phyloP scores from a whole-genome alignment of 2,888 invertebrate genomes.

The Strigamia transsilvanica region DNA sequence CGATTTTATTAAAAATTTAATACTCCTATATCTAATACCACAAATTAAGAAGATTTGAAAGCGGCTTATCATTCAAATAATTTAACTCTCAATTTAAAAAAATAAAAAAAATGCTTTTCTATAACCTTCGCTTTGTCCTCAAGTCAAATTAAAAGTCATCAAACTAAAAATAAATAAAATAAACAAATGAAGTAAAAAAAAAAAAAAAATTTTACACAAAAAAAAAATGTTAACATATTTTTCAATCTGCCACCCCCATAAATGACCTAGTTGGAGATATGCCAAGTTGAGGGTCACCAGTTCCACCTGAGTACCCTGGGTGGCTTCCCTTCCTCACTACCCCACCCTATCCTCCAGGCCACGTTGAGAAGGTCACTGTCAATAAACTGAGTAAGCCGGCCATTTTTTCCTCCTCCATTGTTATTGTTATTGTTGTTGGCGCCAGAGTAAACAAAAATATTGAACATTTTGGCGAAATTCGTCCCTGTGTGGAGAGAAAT shows the following conservation, averaged over 20 bases:
- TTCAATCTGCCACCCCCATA: conserved; percentile 26
- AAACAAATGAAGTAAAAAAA: background rate
- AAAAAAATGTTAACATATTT: conserved; percentile 26
- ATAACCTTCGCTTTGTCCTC: conserved; percentile 9
- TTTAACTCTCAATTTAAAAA: too few species aligned
- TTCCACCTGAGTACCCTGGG: conserved; percentile 46
- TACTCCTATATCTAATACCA: too few species aligned
- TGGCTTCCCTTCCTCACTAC: conserved; percentile 49
- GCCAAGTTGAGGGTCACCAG: conserved; percentile 44
- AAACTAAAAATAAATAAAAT: conserved; percentile 17
- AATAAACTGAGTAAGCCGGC: conserved; percentile 24
- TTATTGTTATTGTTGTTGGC: background rate
- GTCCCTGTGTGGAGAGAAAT: conserved; percentile 24
- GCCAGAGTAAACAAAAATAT: background rate
- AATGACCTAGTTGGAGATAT: conserved; percentile 32
- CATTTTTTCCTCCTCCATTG: background rate
- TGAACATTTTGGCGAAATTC: background rate
- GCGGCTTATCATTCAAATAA: too few species aligned
- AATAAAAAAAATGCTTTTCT: background rate
- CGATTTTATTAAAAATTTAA: too few species aligned
- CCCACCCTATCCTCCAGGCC: conserved; percentile 41
- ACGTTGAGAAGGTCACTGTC: conserved; percentile 43
- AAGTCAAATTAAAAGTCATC: background rate
- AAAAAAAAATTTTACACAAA: background rate
- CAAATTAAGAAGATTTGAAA: too few species aligned